phyloP scores from a whole-genome alignment of 2,888 invertebrate species.

The Limnephilus auricula region DNA sequence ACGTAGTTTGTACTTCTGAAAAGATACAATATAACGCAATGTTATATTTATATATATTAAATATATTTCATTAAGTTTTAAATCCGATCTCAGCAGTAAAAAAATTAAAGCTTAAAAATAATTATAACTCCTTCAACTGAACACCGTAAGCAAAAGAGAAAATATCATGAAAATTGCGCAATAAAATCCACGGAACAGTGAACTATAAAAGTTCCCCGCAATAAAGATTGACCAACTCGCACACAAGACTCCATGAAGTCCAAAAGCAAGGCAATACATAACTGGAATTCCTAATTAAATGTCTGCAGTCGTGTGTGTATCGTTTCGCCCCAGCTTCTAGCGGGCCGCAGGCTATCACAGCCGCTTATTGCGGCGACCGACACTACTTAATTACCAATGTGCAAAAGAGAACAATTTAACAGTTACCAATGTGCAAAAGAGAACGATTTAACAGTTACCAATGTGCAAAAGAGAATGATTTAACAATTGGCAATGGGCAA shows the following conservation, averaged over 20 bases:
- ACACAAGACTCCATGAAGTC: neutral
- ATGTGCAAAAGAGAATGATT: slow-evolving; percentile 58
- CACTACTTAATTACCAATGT: slow-evolving; percentile 64
- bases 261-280: neutral
- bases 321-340: slow-evolving; percentile 10
- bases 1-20: neutral
- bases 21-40: neutral
- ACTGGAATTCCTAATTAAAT: slow-evolving; percentile 35
- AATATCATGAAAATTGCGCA: neutral
- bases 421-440: slow-evolving; percentile 61
- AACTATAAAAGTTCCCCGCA: neutral
- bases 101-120: neutral
- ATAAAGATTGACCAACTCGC: neutral
- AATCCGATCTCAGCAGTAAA: neutral
- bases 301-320: slow-evolving; percentile 36
- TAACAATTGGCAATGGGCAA: slow-evolving; percentile 50
- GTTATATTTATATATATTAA: neutral
- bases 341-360: slow-evolving; percentile 48
- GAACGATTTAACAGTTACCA: slow-evolving; percentile 59
- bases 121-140: neutral
- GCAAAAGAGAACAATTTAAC: slow-evolving; percentile 7
- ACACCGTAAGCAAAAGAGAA: neutral
- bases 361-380: slow-evolving; percentile 57
- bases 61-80: neutral
- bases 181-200: neutral